Base-by-base conservation (phyloP, 2,797 vertebrate genomes). In the Tapirus indicus region DNA sequence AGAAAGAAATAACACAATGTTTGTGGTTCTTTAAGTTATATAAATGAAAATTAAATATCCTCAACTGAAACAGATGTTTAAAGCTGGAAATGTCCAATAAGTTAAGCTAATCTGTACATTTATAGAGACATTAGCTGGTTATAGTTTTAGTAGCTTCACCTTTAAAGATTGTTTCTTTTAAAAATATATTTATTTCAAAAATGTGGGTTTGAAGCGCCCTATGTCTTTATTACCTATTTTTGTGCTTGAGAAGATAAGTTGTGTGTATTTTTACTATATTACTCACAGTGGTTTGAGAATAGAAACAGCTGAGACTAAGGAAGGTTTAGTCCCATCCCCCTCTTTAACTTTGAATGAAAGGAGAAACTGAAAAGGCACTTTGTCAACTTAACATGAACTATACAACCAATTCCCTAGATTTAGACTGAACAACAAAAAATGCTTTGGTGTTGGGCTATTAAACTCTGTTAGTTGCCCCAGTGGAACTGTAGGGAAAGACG, bases 41-140 rank as follows among this genome's bases (percentile, higher is more conserved):
- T 60, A 87, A 84, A 84, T 47, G 14, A 79, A 96, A 97, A 92
- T 41, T 83, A 92, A 95, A 85, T 94, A 90, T 47, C 14, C 38
- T 92, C 47, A 66, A 71, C 2, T 6, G 20, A 88, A 95, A 77
- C 20, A 87, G 13, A 41, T n/a, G 4, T 85, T 84, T 64, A 58
- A 95, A 87, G 7, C 32, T 91, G 41, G 71, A 91, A 84, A 68
- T 38, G 3, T 52, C 16, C 25, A 93, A 32, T 44, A 74, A 62
- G 6, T 92, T 60, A 91, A 71, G 1, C 9, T 87, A 10, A 3
- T 52, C 5, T 85, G 18, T 64, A 17, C 91, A 20, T 88, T 96
- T 69, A n/a, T 72, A 44, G n/a, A 41, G 32, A 75, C 2, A 60
- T 77, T 69, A n/a, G 82, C 49, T 23, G 13, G 44, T 85, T 44